Conservation (phyloP, 2,888 invertebrate species). For the Melanophora roralis region DNA sequence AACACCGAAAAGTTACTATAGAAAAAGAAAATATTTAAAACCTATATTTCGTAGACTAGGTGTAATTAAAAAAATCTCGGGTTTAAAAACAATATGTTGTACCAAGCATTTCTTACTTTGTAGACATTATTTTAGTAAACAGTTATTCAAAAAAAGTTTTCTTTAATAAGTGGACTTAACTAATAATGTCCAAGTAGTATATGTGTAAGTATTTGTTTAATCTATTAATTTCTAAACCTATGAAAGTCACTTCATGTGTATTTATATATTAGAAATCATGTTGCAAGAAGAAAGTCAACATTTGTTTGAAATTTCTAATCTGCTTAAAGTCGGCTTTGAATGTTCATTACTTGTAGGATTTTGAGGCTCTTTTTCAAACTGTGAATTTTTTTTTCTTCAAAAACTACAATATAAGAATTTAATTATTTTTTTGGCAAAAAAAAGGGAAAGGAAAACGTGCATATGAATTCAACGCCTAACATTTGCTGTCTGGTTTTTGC, state of each 20-base stretch:
- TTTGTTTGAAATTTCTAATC: neutral
- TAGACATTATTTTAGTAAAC: too few species aligned
- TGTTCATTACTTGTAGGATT: neutral
- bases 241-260: slow-evolving; percentile 32
- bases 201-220: too few species aligned
- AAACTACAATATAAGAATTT: neutral
- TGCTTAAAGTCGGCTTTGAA: neutral
- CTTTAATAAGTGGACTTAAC: too few species aligned
- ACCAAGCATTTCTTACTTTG: too few species aligned
- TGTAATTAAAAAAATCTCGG: too few species aligned
- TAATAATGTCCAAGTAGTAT: too few species aligned
- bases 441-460: neutral
- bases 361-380: neutral
- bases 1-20: too few species aligned
- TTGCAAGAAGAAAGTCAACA: slow-evolving; percentile 1
- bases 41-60: too few species aligned
- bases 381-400: neutral
- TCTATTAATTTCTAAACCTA: neutral
- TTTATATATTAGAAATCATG: neutral
- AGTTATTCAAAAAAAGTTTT: too few species aligned
- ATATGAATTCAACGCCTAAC: neutral
- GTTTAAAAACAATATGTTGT: too few species aligned
- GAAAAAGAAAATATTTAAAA: too few species aligned
- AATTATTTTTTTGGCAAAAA: neutral
- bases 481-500: slow-evolving; percentile 53